A percentile compares a stretch with the other conserved stretches of the same genome.
Conservation (phyloP, 1,140 invertebrate genomes). For the Drosophila athabasca region DNA sequence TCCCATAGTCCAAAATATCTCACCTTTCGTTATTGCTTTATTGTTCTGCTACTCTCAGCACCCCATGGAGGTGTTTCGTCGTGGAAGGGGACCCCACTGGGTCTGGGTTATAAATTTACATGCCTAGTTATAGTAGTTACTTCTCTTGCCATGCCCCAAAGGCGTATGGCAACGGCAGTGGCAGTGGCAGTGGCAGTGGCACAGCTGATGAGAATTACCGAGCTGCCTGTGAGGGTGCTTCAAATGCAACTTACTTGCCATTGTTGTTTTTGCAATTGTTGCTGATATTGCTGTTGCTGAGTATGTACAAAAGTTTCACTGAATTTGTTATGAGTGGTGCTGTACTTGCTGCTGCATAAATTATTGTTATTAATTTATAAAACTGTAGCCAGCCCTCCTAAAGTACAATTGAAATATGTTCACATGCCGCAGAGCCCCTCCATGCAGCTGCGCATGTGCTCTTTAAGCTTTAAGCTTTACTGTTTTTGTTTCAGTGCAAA, state of each 20-base stretch:
- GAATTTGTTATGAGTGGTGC: slow-evolving; percentile 75
- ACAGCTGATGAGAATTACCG: slow-evolving; percentile 58
- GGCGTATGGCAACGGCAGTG: slow-evolving; percentile 22
- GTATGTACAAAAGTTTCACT: slow-evolving; percentile 67
- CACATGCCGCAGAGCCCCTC: slow-evolving; percentile 14
- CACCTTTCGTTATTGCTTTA: too few relatives aligned
- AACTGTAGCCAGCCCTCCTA: slow-evolving; percentile 50
- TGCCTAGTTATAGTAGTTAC: slow-evolving; percentile 52
- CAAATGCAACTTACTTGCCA: slow-evolving; percentile 53
- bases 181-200: slow-evolving; percentile 27
- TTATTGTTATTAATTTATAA: slow-evolving; percentile 81
- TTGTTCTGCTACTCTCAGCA: too few relatives aligned
- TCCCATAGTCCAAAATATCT: too few relatives aligned
- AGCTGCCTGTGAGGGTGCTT: slow-evolving; percentile 51
- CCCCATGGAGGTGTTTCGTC: not conserved
- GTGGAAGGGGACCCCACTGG: not conserved
- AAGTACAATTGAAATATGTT: slow-evolving; percentile 66
- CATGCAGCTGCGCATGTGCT: slow-evolving; percentile 3
- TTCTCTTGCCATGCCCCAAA: slow-evolving; percentile 13
- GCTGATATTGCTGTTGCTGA: slow-evolving; percentile 48
- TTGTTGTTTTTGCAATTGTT: slow-evolving; percentile 16
- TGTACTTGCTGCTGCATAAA: slow-evolving; percentile 75
- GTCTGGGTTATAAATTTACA: slow-evolving; percentile 67
- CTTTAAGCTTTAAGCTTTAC: slow-evolving; percentile 17
- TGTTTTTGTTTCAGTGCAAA: not conserved